These are phyloP conservation scores for Spea multiplicata DNA, from an alignment of 2,113 vertebrate genomes.

Conservation along the genomic window DNA sequence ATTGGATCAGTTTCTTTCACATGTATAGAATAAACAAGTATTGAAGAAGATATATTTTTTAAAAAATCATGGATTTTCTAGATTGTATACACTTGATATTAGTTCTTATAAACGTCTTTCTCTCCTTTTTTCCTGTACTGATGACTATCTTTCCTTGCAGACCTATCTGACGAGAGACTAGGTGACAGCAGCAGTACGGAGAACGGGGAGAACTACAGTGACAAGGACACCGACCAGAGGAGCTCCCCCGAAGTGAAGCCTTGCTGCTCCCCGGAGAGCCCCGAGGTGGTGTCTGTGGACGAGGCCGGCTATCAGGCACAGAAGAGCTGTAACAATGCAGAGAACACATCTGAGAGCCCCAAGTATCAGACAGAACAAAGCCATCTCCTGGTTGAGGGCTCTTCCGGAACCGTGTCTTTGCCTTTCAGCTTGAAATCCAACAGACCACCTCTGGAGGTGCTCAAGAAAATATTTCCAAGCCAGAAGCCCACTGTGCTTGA, in stretches of 20 bases:
- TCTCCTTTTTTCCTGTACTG: too few relatives aligned
- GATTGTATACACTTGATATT: too few relatives aligned
- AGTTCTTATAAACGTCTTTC: too few relatives aligned
- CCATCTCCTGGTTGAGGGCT: constrained; percentile 85
- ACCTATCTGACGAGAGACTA: constrained; percentile 74
- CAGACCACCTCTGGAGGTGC: constrained; percentile 88
- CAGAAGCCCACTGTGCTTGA: constrained; percentile 96
- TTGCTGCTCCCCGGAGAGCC: constrained; percentile 81
- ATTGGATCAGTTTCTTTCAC: too few relatives aligned
- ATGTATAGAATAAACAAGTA: too few relatives aligned
- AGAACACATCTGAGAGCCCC: constrained; percentile 72
- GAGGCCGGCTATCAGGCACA: constrained; percentile 72
- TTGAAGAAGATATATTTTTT: too few relatives aligned
- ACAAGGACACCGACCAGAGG: constrained; percentile 83
- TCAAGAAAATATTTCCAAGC: constrained; percentile 93
- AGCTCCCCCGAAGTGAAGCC: constrained; percentile 86
- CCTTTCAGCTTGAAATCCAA: constrained; percentile 89
- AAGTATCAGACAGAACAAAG: constrained; percentile 78
- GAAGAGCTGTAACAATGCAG: constrained; percentile 67
- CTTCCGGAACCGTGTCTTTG: constrained; percentile 81
- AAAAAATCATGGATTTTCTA: too few relatives aligned
- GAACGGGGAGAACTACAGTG: constrained; percentile 78
- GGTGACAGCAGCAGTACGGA: constrained; percentile 76
- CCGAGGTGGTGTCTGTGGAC: constrained; percentile 80
- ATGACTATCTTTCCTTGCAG: constrained; percentile 60